Conservation (phyloP, 2,113 vertebrate species). For the Apteryx owenii region DNA sequence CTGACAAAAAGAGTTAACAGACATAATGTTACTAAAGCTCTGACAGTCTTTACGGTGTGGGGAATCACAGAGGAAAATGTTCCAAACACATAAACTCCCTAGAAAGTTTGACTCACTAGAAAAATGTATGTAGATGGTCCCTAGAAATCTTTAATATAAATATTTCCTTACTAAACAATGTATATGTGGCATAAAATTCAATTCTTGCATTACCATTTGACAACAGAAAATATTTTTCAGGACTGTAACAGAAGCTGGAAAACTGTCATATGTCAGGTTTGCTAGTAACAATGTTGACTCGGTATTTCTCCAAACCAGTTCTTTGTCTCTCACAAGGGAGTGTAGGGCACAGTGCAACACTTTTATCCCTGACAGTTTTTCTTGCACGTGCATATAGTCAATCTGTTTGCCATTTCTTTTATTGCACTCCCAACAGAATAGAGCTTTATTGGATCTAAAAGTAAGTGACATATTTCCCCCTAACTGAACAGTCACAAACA, state of each 20-base stretch:
- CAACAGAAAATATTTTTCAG: not conserved
- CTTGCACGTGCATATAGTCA: conserved; percentile 35
- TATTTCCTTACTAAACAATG: not conserved
- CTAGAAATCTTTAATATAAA: not conserved
- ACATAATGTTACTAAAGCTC: not conserved
- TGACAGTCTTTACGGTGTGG: not conserved
- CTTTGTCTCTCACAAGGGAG: not conserved
- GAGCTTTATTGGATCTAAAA: conserved; percentile 38
- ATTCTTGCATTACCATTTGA: not conserved
- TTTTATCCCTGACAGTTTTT: conserved; percentile 47
- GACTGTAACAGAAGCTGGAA: not conserved
- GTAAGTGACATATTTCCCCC: conserved; percentile 16
- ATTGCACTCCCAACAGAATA: not conserved
- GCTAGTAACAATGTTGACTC: not conserved
- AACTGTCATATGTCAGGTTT: not conserved
- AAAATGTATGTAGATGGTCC: not conserved
- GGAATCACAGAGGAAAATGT: not conserved
- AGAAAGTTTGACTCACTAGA: not conserved
- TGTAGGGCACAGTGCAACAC: not conserved
- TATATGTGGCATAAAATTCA: not conserved
- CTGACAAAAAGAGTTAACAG: not conserved
- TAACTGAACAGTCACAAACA: not conserved
- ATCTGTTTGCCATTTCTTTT: conserved; percentile 37
- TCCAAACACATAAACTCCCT: not conserved
- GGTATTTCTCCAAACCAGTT: not conserved